phyloP scores from a whole-genome alignment of 2,797 vertebrate genomes.

The Cirrhinus mrigala region DNA sequence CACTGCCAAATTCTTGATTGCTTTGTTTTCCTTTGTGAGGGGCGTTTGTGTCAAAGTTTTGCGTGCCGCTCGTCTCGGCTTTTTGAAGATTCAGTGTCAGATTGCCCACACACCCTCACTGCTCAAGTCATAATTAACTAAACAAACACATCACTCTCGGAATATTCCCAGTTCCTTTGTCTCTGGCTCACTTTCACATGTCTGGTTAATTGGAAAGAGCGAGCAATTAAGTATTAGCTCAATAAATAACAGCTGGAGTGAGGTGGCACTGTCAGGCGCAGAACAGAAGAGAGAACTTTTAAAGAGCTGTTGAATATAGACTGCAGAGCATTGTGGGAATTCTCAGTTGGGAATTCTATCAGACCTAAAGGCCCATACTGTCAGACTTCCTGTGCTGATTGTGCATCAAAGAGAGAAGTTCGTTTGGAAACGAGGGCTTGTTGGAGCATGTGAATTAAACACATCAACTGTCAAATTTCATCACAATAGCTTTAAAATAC shows the following conservation, averaged over 20 bases:
- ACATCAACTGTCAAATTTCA: background rate
- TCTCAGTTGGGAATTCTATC: constrained; percentile 63
- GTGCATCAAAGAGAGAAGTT: constrained; percentile 31
- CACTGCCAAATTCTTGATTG: constrained; percentile 30
- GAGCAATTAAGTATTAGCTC: constrained; percentile 69
- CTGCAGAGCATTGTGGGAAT: constrained; percentile 58
- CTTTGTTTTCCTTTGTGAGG: constrained; percentile 38
- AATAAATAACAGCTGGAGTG: constrained; percentile 59
- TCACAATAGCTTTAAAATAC: background rate
- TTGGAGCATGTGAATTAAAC: constrained; percentile 10
- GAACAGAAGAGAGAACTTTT: constrained; percentile 61
- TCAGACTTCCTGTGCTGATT: constrained; percentile 36
- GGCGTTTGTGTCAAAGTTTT: constrained; percentile 44
- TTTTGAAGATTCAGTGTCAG: constrained; percentile 52
- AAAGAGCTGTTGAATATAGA: constrained; percentile 59
- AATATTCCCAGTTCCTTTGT: constrained; percentile 29
- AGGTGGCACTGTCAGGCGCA: constrained; percentile 65
- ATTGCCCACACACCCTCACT: constrained; percentile 41
- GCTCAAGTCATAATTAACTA: constrained; percentile 51
- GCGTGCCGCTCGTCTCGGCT: constrained; percentile 34
- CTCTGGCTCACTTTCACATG: constrained; percentile 23
- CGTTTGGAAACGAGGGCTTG: background rate
- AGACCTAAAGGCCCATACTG: constrained; percentile 62
- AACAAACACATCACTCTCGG: constrained; percentile 49
- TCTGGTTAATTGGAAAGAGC: constrained; percentile 65